Percentiles rank a stretch among this genome's conserved stretches.
Conservation (phyloP, 2,888 invertebrate species). For the Drosophila nr. perissopoda region DNA sequence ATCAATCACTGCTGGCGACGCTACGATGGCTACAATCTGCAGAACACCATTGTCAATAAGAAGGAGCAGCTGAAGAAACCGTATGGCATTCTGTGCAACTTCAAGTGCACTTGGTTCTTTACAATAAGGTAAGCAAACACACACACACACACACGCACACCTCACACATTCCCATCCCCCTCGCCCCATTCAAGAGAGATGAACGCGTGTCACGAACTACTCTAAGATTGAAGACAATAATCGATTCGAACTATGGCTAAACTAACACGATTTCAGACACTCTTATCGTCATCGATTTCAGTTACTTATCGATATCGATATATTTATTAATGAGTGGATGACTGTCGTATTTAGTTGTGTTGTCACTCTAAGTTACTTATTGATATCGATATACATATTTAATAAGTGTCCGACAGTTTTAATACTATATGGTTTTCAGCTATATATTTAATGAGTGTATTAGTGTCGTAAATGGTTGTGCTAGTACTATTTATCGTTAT, state of each 20-base stretch:
- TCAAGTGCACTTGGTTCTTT: constrained; percentile 84
- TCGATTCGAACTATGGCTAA: neutral
- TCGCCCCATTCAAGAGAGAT: constrained; percentile 3
- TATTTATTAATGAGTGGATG: neutral
- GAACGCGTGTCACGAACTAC: neutral
- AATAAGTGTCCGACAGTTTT: neutral
- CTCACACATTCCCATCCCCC: neutral
- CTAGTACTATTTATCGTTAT: neutral
- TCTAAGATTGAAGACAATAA: neutral
- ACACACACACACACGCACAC: neutral
- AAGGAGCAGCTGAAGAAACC: constrained; percentile 83
- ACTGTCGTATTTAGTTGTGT: neutral
- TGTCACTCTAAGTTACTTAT: neutral
- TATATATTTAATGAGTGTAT: neutral
- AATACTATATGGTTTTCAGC: neutral
- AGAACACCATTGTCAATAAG: constrained; percentile 82
- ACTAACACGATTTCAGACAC: neutral
- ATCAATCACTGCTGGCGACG: constrained; percentile 84
- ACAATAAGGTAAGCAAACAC: constrained; percentile 76
- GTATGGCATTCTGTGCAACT: constrained; percentile 83
- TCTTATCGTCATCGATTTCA: neutral
- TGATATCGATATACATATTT: neutral
- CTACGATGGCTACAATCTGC: constrained; percentile 84
- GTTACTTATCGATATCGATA: neutral
- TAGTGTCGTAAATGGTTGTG: neutral